These are phyloP conservation scores for Gambelia wislizenii DNA, from an alignment of 2,797 vertebrate species.

Conservation along the genomic window DNA sequence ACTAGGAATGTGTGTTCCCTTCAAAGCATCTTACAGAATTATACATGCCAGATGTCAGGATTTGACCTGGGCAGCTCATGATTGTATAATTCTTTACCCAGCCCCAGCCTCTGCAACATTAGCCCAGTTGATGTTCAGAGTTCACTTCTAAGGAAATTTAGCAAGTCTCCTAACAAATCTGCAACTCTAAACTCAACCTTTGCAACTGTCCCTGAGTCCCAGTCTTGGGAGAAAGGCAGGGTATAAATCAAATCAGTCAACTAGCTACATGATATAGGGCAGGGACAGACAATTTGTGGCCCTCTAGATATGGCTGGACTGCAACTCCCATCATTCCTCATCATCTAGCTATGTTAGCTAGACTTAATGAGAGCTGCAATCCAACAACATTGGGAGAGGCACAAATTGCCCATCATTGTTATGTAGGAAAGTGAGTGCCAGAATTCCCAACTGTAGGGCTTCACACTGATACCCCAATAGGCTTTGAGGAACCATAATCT, in stretches of 20 bases:
- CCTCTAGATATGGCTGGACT: neutral
- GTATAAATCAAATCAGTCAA: neutral
- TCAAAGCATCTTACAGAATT: neutral
- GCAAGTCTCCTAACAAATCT: neutral
- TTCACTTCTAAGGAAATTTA: neutral
- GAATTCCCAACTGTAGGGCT: neutral
- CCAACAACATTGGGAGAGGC: neutral
- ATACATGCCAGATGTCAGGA: constrained; percentile 7
- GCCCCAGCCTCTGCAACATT: neutral
- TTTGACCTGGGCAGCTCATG: neutral
- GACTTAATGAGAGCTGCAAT: neutral
- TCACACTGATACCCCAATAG: neutral
- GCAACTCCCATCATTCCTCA: neutral
- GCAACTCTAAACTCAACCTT: neutral
- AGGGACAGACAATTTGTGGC: neutral
- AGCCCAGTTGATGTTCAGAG: neutral
- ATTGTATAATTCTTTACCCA: neutral
- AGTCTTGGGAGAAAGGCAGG: neutral
- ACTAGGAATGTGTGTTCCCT: neutral
- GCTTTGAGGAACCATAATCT: neutral
- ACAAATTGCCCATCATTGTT: neutral
- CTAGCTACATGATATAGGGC: neutral
- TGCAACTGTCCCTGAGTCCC: neutral
- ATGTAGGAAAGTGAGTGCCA: neutral
- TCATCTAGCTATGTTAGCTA: neutral